phyloP scores from a whole-genome alignment of 2,113 vertebrate genomes.

The Turnix velox region DNA sequence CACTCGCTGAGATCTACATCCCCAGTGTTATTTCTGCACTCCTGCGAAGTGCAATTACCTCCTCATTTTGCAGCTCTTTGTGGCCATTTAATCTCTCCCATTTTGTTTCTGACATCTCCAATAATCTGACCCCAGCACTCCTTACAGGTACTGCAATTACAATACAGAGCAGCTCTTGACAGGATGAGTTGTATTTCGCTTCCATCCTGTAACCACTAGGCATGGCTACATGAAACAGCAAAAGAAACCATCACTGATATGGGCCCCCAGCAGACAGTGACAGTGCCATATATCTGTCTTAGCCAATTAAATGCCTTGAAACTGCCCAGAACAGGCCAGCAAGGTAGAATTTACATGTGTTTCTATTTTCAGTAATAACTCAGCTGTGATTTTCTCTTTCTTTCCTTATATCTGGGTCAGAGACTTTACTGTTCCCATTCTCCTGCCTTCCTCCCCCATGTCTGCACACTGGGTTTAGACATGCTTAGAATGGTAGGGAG shows the following conservation, averaged over 20 bases:
- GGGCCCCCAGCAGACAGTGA: not conserved
- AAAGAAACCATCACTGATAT: not conserved
- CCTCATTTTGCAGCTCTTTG: slow-evolving; percentile 33
- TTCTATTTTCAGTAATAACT: not conserved
- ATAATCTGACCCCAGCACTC: slow-evolving; percentile 20
- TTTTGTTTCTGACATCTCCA: slow-evolving; percentile 57
- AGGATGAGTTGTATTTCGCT: slow-evolving; percentile 11
- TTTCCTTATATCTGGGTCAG: not conserved
- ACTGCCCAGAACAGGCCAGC: not conserved
- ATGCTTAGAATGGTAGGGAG: not conserved
- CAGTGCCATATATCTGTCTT: slow-evolving; percentile 7
- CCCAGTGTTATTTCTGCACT: not conserved
- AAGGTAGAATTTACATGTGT: slow-evolving; percentile 5
- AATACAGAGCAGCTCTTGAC: not conserved
- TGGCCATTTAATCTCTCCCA: slow-evolving; percentile 12
- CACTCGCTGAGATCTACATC: not conserved
- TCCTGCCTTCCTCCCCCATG: not conserved
- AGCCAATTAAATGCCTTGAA: not conserved
- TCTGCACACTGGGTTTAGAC: not conserved
- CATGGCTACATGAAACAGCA: not conserved
- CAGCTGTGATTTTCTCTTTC: not conserved
- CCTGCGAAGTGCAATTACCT: slow-evolving; percentile 23
- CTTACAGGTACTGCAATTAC: slow-evolving; percentile 18
- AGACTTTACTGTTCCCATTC: not conserved
- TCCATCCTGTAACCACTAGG: not conserved